phyloP scores from a whole-genome alignment of 2,797 vertebrate genomes.

The Heteromormyrus szaboi region DNA sequence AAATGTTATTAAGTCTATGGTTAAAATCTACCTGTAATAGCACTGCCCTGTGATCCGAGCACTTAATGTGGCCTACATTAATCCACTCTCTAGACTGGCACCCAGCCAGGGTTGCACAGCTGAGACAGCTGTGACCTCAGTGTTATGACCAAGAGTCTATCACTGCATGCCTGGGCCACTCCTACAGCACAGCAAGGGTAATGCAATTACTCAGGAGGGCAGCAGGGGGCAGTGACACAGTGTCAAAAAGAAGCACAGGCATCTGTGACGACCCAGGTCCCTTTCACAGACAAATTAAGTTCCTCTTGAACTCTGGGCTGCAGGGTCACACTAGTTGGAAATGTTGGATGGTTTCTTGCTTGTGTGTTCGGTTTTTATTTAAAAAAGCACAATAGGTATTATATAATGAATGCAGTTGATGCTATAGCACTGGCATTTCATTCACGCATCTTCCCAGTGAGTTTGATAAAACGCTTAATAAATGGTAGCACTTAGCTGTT shows the following conservation, averaged over 20 bases:
- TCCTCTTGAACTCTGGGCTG: constrained; percentile 23
- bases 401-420: not conserved
- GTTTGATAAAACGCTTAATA: not conserved
- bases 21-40: constrained; percentile 1
- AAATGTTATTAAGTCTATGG: not conserved
- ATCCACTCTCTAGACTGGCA: not conserved
- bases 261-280: not conserved
- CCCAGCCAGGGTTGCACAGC: not conserved
- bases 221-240: not conserved
- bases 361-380: not conserved
- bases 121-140: not conserved
- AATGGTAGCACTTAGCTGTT: constrained; percentile 10
- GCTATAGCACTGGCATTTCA: not conserved
- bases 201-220: constrained; percentile 23
- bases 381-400: constrained; percentile 19
- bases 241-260: constrained; percentile 17
- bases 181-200: constrained; percentile 21
- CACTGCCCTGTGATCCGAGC: not conserved
- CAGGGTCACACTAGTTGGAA: not conserved
- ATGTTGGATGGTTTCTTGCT: not conserved
- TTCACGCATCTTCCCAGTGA: not conserved
- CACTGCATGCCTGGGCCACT: not conserved
- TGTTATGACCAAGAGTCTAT: not conserved
- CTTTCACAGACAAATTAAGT: constrained; percentile 26
- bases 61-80: not conserved